Conservation (phyloP, 2,888 invertebrate species). For the Coenonympha glycerion region DNA sequence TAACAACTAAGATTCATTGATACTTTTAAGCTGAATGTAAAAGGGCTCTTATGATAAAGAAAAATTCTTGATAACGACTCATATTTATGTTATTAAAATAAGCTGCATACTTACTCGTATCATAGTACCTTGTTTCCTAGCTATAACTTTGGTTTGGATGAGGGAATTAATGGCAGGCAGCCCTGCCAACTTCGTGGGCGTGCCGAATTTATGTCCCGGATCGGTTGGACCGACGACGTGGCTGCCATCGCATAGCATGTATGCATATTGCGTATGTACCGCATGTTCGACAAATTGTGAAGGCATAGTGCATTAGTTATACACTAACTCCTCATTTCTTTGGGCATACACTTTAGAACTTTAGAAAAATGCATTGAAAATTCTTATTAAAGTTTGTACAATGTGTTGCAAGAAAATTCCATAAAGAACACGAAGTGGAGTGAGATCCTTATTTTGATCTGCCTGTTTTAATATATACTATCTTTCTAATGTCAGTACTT, state of each 20-base stretch:
- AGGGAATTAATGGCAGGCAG: conserved; percentile 12
- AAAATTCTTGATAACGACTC: too few relatives aligned
- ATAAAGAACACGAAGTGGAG: too few relatives aligned
- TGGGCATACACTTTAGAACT: neutral
- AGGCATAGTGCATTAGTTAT: conserved; percentile 31
- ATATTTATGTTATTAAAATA: too few relatives aligned
- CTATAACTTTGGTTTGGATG: too few relatives aligned
- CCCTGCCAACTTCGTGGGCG: conserved; percentile 37
- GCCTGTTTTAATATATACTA: too few relatives aligned
- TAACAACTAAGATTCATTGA: too few relatives aligned
- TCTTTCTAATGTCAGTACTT: too few relatives aligned
- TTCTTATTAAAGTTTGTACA: neutral
- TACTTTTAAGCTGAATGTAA: too few relatives aligned
- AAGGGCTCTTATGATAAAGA: too few relatives aligned
- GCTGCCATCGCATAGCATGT: conserved; percentile 21
- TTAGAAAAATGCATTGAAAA: conserved; percentile 4
- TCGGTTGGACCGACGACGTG: conserved; percentile 34
- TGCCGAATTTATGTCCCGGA: conserved; percentile 39
- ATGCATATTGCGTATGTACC: conserved; percentile 15
- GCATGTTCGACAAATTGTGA: conserved; percentile 26
- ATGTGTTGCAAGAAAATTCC: neutral
- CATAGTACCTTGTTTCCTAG: too few relatives aligned
- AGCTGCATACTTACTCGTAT: too few relatives aligned
- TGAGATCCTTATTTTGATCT: too few relatives aligned
- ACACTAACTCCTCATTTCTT: conserved; percentile 19